Evolutionary conservation across 2,888 invertebrate genomes (phyloP), one percentile per base, ranked within the genome.

Genomic region (Dinocampus coccinellae): DNA sequence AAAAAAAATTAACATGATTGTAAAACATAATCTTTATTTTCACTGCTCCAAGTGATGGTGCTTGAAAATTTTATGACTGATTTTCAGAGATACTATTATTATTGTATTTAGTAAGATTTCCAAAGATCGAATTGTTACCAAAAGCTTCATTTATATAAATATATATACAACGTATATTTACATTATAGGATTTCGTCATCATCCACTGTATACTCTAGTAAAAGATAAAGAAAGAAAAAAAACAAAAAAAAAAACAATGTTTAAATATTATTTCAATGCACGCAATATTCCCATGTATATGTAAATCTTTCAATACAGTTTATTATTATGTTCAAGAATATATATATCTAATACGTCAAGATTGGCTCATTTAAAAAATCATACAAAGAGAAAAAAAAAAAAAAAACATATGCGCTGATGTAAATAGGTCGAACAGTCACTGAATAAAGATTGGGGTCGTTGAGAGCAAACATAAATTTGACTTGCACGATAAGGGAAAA

Each of bases 361-460:
- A 65, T 34, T 53, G 22, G 24, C 29, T 53, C n/a, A 9, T 34
- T 53, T 55, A 7, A 22, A 53, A 47, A 33, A 11, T 26, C 47
- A 63, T 72, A 64, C 53, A 64, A 63, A 29, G 24, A 66, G 61
- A 33, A 60, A 10, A 66, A 70, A 69, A 52, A 70, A 61, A 20
- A 53, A n/a, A n/a, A n/a, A n/a, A n/a, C n/a, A n/a, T n/a, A 36
- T 62, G 67, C 62, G 57, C 42, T 64, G 67, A 70, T 71, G 69
- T 65, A 69, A 76, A 84, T 84, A 81, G 77, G 79, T 82, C 73
- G 70, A 78, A 74, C 74, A 76, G 76, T 76, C 80, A 78, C 77
- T 81, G 82, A 84, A 84, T 85, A 81, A 82, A 82, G 77, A 85
- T 81, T 78, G 80, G 80, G 79, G 82, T 82, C 74, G 66, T 42